Percentiles rank a stretch among this genome's conserved stretches.
Evolutionary conservation across 1,140 invertebrate species (phyloP).

Genomic region (Papilio machaon): DNA sequence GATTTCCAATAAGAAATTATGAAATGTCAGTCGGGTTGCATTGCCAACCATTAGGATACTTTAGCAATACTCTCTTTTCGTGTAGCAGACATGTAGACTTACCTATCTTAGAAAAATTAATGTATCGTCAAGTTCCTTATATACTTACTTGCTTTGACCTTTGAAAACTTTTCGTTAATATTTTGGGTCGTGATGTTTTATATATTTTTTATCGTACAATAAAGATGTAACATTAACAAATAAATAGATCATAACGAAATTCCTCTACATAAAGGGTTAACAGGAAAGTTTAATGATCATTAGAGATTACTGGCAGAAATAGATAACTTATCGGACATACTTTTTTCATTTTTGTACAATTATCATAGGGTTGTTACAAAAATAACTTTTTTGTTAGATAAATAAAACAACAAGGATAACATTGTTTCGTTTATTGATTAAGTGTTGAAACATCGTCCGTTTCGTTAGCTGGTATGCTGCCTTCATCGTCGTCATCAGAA

Average conservation of each 20-base stretch:
- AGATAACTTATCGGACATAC: not conserved
- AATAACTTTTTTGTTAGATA: conserved; percentile 2
- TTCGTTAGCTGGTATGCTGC: conserved; percentile 22
- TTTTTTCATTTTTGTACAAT: not conserved
- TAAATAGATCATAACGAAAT: too few relatives aligned
- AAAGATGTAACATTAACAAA: too few relatives aligned
- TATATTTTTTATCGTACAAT: too few relatives aligned
- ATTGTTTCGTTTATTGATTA: conserved; percentile 34
- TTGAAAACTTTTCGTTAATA: too few relatives aligned
- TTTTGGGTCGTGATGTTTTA: too few relatives aligned
- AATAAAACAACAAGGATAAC: conserved; percentile 18
- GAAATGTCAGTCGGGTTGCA: too few relatives aligned
- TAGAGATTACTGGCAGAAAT: not conserved
- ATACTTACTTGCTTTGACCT: too few relatives aligned
- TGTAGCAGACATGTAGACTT: not conserved
- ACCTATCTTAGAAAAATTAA: too few relatives aligned
- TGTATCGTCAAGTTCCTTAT: too few relatives aligned
- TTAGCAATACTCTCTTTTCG: too few relatives aligned
- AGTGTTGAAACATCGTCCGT: conserved; percentile 25
- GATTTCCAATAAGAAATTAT: not conserved
- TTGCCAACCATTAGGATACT: too few relatives aligned
- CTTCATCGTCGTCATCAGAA: conserved; percentile 1
- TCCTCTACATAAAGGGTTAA: not conserved
- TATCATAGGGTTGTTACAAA: conserved; percentile 1
- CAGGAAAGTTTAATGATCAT: conserved; percentile 6